A percentile compares a stretch with the other conserved stretches of the same genome.
These are phyloP conservation scores for Phaethornis superciliosus DNA, from an alignment of 2,113 vertebrate genomes.

Conservation along the genomic window DNA sequence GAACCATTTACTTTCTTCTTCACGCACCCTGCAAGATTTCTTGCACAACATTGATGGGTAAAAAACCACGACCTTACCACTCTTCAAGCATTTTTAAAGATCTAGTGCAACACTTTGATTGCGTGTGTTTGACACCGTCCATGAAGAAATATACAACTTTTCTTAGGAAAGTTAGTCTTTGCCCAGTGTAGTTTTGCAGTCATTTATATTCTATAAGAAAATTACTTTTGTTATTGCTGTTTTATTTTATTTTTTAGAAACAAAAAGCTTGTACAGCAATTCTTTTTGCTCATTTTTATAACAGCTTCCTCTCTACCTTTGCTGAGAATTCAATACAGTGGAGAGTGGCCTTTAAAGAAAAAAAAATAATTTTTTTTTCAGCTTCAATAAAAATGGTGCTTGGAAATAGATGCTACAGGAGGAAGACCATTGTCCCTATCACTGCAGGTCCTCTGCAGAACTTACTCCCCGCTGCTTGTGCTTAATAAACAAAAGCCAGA, in stretches of 20 bases:
- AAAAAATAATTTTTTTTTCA: not conserved
- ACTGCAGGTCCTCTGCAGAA: not conserved
- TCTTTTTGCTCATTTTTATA: not conserved
- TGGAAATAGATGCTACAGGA: constrained; percentile 15
- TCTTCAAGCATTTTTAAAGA: constrained; percentile 48
- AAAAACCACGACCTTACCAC: constrained; percentile 22
- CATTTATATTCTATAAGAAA: not conserved
- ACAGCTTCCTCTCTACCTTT: not conserved
- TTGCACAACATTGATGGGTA: constrained; percentile 28
- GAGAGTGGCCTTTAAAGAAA: not conserved
- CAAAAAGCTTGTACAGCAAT: not conserved
- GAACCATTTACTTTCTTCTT: constrained; percentile 33
- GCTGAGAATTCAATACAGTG: not conserved
- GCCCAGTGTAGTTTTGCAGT: not conserved
- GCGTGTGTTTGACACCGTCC: constrained; percentile 44
- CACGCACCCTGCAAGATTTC: constrained; percentile 37
- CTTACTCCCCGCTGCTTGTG: not conserved
- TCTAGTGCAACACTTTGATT: constrained; percentile 11
- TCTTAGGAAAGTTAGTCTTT: not conserved
- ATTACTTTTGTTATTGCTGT: not conserved
- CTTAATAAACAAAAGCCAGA: constrained; percentile 56
- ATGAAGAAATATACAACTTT: constrained; percentile 57
- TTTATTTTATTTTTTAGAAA: not conserved
- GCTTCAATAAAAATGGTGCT: not conserved
- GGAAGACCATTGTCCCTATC: not conserved